These are phyloP conservation scores for Sylvicapra grimmia DNA, from an alignment of 2,113 vertebrate species.

Conservation along the genomic window DNA sequence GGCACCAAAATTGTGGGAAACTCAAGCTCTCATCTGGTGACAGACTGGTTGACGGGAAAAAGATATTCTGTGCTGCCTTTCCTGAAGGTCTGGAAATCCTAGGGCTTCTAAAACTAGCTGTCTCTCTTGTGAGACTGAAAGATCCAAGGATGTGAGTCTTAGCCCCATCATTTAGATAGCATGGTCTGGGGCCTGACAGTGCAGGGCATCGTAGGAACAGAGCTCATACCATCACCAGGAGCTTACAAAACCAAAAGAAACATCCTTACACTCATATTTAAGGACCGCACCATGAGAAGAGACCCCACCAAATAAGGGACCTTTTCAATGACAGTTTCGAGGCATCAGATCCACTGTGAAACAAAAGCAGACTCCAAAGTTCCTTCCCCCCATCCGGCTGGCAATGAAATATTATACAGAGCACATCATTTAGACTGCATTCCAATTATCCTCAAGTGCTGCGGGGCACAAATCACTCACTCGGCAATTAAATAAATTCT, in stretches of 20 bases:
- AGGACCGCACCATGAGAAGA: not conserved
- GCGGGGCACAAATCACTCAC: constrained; percentile 44
- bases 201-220: not conserved
- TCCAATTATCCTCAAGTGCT: constrained; percentile 47
- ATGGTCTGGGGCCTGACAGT: not conserved
- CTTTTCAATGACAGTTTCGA: not conserved
- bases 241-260: not conserved
- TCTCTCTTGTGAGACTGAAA: not conserved
- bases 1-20: not conserved
- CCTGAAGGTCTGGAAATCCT: not conserved
- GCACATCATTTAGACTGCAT: constrained; percentile 47
- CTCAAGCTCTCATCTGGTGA: not conserved
- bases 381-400: not conserved
- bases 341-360: not conserved
- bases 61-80: not conserved
- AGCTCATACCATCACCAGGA: not conserved
- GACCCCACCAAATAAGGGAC: not conserved
- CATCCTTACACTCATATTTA: rapidly evolving
- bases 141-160: not conserved
- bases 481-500: constrained; percentile 49
- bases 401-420: constrained; percentile 61
- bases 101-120: not conserved
- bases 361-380: not conserved
- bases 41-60: not conserved
- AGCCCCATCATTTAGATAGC: not conserved